phyloP scores from a whole-genome alignment of 2,113 vertebrate genomes.

The Pseudonaja textilis region DNA sequence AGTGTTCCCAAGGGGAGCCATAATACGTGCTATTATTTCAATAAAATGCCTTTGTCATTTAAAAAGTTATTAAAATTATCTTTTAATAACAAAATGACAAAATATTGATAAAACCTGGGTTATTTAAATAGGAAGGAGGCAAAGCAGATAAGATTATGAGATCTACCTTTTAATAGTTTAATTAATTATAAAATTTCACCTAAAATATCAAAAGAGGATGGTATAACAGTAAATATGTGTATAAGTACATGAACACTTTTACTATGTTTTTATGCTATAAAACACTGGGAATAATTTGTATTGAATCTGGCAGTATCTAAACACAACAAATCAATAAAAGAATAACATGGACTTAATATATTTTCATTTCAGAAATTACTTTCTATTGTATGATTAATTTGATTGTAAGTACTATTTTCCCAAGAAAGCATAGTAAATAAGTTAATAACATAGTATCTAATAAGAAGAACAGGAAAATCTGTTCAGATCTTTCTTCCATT shows the following conservation, averaged over 20 bases:
- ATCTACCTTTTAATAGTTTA: not conserved
- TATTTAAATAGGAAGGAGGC: constrained; percentile 11
- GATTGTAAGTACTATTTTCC: not conserved
- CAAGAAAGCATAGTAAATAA: not conserved
- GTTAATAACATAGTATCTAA: not conserved
- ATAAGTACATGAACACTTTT: not conserved
- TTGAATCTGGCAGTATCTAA: not conserved
- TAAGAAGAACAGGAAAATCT: not conserved
- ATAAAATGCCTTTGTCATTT: constrained; percentile 52
- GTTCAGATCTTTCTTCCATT: not conserved
- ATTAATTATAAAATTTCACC: not conserved
- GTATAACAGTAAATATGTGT: not conserved
- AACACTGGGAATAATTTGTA: not conserved
- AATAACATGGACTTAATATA: not conserved
- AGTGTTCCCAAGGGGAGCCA: constrained; percentile 53
- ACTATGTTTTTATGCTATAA: not conserved
- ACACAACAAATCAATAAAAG: not conserved
- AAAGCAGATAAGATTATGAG: not conserved
- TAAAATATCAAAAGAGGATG: not conserved
- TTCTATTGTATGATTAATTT: not conserved
- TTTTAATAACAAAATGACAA: constrained; percentile 28
- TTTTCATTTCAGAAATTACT: not conserved
- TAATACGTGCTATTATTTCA: constrained; percentile 34
- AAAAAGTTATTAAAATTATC: constrained; percentile 37
- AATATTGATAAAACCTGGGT: not conserved